Base-by-base conservation (phyloP, 1,140 invertebrate genomes). In the Drosophila novamexicana region DNA sequence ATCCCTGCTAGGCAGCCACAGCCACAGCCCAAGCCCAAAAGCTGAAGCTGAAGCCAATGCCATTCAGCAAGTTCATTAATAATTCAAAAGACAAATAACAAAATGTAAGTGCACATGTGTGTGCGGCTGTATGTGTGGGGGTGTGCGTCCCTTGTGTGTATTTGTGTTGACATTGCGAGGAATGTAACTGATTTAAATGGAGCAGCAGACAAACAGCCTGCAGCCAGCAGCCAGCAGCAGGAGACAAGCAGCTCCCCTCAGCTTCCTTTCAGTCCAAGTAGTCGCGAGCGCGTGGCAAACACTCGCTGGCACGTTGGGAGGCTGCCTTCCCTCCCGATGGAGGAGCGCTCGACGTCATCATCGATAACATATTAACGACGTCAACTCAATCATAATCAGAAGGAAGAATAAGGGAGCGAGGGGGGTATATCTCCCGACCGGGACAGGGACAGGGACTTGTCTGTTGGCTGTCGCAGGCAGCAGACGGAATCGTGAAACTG, bases 141-240 rank as follows among this genome's bases (percentile, higher is more conserved):
- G 54, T 76, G 49, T 67, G 34, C 34, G 18, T 74, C 37, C 34
- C 29, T 1, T 77, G 70, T 64, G 56, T 73, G 49, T 68, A 39
- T 47, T 18, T 47, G 34, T 79, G 79, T 59, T 69, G 77, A 73
- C 63, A 66, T 71, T 52, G 57, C 57, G 71, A 69, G 29, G 47
- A 75, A 52, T 75, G 81, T 84, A 77, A 84, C 81, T 85, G 82
- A 81, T 85, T 85, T 84, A 78, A 85, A 81, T 85, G 81, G 77
- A 85, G 78, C 82, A 84, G 68, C 81, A 76, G 76, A 68, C 71
- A 75, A 75, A 40, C 66, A 82, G 58, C 40, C 50, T 40, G 34
- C 65, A 79, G 70, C 42, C 47, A 69, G 12, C 63, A 81, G 44
- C 8, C 53, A 45, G 22, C 22, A 29, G 22, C 22, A 39, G 44